Base-by-base conservation (phyloP, 2,797 vertebrate species). In the Hybognathus amarus region DNA sequence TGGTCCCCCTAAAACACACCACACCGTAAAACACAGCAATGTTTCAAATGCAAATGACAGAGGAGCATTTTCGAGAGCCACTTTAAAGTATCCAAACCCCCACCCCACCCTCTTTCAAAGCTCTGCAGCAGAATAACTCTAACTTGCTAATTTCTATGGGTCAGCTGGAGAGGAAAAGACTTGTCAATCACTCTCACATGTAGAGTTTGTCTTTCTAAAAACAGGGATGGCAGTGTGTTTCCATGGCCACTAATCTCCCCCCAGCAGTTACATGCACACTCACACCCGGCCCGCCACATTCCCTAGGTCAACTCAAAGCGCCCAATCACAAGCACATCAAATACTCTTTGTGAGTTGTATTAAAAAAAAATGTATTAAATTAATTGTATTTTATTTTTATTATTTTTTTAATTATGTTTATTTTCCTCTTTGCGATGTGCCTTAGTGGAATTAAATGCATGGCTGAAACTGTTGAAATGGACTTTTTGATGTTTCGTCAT, bases 161-260 rank as follows among this genome's bases (percentile, higher is more conserved):
- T 98, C 97, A 98, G 96, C 95, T 96, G 95, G 94, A 94, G 94
- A 96, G 96, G 94, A 97, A 97, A 96, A 95, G 96, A 96, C 93
- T 94, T 97, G 97, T 95, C 97, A 98, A 96, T 98, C 97, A 97
- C 95, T 96, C 97, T 96, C 96, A 96, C 95, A 97, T 97, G 96
- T 97, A 97, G 96, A 98, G 97, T 97, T 76, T 97, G 96, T 97
- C 96, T 95, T 94, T 97, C 96, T 96, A 96, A 95, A 97, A 98
- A 97, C 96, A 96, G 95, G 94, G 95, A 96, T 97, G 95, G 95
- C 96, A 97, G 95, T 94, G 94, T 84, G 96, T 97, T 98, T 95
- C 97, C 94, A 97, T 97, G 96, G 97, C 95, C 95, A 98, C 96
- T 98, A 97, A 98, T 97, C 96, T 87, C 89, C 89, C 90, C 45